A percentile compares a stretch with the other conserved stretches of the same genome.
Evolutionary conservation across 1,140 invertebrate genomes (phyloP).

Genomic region (Pteromalus puparum): DNA sequence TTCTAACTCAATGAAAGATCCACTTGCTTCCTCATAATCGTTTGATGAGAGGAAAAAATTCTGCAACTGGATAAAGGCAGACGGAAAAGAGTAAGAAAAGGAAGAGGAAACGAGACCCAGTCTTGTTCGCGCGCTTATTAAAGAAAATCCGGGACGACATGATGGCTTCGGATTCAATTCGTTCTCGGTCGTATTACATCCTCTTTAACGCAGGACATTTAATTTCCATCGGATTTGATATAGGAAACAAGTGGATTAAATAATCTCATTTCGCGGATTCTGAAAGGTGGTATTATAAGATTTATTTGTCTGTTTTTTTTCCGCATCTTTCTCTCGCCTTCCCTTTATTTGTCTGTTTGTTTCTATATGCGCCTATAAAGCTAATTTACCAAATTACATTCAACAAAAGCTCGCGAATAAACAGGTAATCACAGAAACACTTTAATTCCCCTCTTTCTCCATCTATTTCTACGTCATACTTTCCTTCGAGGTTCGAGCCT

Average conservation of each 20-base stretch:
- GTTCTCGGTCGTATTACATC: conserved; percentile 55
- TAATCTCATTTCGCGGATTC: conserved; percentile 64
- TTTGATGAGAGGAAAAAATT: conserved; percentile 27
- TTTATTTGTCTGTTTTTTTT: conserved; percentile 52
- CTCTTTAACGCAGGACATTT: conserved; percentile 63
- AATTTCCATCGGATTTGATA: conserved; percentile 66
- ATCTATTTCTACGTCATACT: not conserved
- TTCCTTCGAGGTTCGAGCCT: not conserved
- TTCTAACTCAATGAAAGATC: not conserved
- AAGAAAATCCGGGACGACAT: conserved; percentile 13
- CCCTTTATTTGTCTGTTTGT: not conserved
- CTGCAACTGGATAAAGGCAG: conserved; percentile 8
- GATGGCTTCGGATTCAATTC: conserved; percentile 55
- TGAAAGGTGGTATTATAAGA: conserved; percentile 53
- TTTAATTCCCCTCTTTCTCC: not conserved
- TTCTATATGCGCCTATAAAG: not conserved
- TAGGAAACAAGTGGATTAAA: conserved; percentile 67
- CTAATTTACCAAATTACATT: no score
- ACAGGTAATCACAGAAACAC: not conserved
- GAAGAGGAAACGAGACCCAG: not conserved
- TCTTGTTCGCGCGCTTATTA: conserved; percentile 28
- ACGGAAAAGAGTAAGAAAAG: not conserved
- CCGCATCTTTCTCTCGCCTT: not conserved
- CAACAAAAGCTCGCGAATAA: not conserved
- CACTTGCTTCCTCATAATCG: conserved; percentile 18